Base-by-base conservation (phyloP, 2,888 invertebrate genomes). In the Gari tellinella region DNA sequence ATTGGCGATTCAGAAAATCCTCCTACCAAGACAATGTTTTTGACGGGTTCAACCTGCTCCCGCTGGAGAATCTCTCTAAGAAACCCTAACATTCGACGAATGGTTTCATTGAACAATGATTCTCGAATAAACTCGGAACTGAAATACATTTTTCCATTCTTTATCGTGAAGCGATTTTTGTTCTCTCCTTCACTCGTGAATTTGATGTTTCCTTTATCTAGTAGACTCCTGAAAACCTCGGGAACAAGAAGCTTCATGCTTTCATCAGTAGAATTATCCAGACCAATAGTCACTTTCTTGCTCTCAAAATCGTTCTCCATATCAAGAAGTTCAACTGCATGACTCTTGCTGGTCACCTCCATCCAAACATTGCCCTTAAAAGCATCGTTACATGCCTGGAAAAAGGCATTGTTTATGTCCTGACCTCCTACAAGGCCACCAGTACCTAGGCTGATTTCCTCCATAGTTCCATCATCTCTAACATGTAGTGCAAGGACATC, bases 401-500 rank as follows among this genome's bases (percentile, higher is more conserved):
- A 43, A 26, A 61, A 61, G 12, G 61, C 61, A 4, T 61, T 51
- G 26, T 61, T 61, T 7, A 61, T 41, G 26, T 61, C 23, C 38
- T 61, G 61, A 43, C 72, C 66, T 7, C 72, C 72, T 4, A 56
- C 64, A 17, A 37, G 43, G 26, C 45, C 21, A 17, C 74, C 74
- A 10, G 15, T n/a, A 2, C 53, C 68, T 0, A 51, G 17, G 38
- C 51, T 52, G 12, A 72, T 41, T 45, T 76, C 67, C 23, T 61
- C 56, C 8, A 76, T 26, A 7, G 19, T 21, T 1, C 72, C 76
- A 23, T 45, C 43, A 3, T 51, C 43, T 46, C 58, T 25, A 10
- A 76, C 64, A 25, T 76, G 53, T 1, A 67, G 45, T 23, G 60
- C 68, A 12, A 67, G 66, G 8, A 70, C 51, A 38, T 76, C 76